Evolutionary conservation across 23 tunicate genomes (phyloP).

Genomic region (Trididemnum clinides): DNA sequence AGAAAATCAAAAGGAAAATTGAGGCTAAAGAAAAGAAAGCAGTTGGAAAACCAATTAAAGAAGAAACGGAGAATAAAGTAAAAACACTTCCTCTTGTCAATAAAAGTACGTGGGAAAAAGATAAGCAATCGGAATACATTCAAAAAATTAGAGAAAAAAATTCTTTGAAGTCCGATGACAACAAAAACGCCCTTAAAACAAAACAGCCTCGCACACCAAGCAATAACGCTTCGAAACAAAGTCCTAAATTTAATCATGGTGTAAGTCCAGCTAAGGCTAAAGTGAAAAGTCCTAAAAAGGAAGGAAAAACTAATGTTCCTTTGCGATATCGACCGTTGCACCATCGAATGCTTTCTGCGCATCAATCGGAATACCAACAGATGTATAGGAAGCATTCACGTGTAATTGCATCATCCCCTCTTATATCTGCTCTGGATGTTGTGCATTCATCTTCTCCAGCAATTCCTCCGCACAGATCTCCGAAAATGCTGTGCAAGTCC

Average conservation of each 20-base stretch:
- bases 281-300: not conserved
- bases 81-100: not conserved
- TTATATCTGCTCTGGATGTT: constrained; percentile 85
- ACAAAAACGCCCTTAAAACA: not conserved
- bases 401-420: constrained; percentile 65
- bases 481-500: constrained; percentile 45
- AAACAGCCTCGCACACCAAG: not conserved
- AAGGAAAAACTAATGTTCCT: constrained; percentile 33
- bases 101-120: constrained; percentile 33
- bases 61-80: not conserved
- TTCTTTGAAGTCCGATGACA: not conserved
- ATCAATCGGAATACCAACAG: constrained; percentile 64
- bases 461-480: constrained; percentile 72
- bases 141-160: not conserved
- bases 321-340: constrained; percentile 47
- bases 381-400: constrained; percentile 50
- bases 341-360: constrained; percentile 32
- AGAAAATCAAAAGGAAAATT: not conserved
- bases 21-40: not conserved
- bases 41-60: not conserved
- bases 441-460: constrained; percentile 85
- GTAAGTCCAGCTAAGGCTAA: not conserved
- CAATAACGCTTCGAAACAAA: not conserved
- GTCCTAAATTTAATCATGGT: not conserved
- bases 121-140: constrained; percentile 15